Base-by-base conservation (phyloP, 2,113 vertebrate species). In the Rhipidura dahli region DNA sequence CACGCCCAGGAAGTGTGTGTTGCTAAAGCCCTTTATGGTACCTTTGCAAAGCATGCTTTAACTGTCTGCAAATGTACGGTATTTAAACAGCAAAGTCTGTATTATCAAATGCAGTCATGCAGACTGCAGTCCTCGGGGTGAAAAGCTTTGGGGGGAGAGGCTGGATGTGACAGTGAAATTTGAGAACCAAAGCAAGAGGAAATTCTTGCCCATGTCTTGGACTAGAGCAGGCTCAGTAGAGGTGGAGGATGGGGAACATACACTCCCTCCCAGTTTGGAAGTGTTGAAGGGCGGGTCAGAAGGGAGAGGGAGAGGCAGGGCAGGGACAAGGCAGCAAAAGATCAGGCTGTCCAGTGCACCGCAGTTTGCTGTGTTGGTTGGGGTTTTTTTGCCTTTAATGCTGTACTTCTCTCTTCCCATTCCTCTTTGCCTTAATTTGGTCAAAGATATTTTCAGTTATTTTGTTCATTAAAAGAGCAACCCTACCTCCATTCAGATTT, bases 161-260 rank as follows among this genome's bases (percentile, higher is more conserved):
- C 75, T 83, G 82, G 60, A 83, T 77, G 47, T 63, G 60, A 73
- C 18, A 70, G 39, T 37, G 68, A 90, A 77, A 88, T 86, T 78
- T 70, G 94, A 96, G 92, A 94, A 64, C 19, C 54, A 66, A 90
- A 60, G 87, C 79, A 56, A 78, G 89, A 83, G 51, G 75, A 70
- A 94, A 53, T 88, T 77, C 85, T 83, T 88, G 68, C 68, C 71
- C 4, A 0, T 63, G n/a, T 70, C 54, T 88, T 85, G 68, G 13
- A 44, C 56, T 77, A 47, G n/a, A 83, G 64, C 45, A 73, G 44
- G 20, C 79, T 77, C 39, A 24, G 82, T 65, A 80, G 49, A 83
- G 47, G 59, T 72, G 45, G 81, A 82, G 72, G 44, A 61, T 3
- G 3, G 26, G 42, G 53, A 81, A 40, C 5, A 8, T 5, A 12